A percentile compares a stretch with the other conserved stretches of the same genome.
Conservation (phyloP, 2,888 invertebrate genomes). For the Sylvicola cinctus region DNA sequence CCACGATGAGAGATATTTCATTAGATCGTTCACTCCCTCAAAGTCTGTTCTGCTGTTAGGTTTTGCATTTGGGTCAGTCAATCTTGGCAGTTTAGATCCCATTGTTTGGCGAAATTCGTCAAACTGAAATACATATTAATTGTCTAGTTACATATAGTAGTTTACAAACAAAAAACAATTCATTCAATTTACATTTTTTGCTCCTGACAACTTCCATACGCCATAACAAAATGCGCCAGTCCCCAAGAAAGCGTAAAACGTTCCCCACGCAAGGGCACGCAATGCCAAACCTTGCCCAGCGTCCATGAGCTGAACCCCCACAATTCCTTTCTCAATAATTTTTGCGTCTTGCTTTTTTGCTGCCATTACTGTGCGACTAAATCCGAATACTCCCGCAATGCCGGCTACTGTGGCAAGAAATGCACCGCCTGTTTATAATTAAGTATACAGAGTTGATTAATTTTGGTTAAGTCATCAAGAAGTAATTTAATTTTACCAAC, state of each 20-base stretch:
- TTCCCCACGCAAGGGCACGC: conserved; percentile 74
- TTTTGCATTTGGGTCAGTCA: conserved; percentile 57
- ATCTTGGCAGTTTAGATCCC: conserved; percentile 50
- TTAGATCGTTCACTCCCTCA: conserved; percentile 59
- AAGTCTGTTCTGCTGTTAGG: conserved; percentile 75
- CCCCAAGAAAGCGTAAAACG: conserved; percentile 68
- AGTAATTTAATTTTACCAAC: no score
- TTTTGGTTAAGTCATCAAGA: no score
- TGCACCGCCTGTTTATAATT: conserved; percentile 14
- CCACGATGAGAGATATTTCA: conserved; percentile 48
- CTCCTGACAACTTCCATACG: conserved; percentile 78
- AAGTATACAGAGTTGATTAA: no score
- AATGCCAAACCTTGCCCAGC: conserved; percentile 60
- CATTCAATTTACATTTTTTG: conserved; percentile 46
- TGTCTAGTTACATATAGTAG: neutral
- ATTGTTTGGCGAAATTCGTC: conserved; percentile 65
- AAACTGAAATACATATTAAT: conserved; percentile 29
- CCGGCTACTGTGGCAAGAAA: conserved; percentile 30
- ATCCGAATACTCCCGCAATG: conserved; percentile 60
- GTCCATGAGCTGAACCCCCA: conserved; percentile 42
- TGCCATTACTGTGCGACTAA: conserved; percentile 53
- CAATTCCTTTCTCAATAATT: conserved; percentile 53
- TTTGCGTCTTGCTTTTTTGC: conserved; percentile 63
- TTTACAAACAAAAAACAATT: conserved; percentile 3
- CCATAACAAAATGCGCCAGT: conserved; percentile 61